Base-by-base conservation (phyloP, 2,888 invertebrate species). In the Pecten maximus region DNA sequence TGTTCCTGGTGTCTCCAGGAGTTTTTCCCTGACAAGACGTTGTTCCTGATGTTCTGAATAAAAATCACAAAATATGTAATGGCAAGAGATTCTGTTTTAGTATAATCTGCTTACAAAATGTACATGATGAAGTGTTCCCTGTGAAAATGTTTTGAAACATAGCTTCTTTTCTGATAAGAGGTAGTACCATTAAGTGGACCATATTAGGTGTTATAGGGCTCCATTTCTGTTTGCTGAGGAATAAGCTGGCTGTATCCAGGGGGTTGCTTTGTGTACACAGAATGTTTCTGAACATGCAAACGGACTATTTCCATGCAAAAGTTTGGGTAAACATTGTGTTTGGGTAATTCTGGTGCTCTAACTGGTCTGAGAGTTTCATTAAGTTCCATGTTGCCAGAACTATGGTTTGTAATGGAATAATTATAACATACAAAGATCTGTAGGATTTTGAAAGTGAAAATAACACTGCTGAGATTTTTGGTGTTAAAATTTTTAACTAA, bases 221-320 rank as follows among this genome's bases (percentile, higher is more conserved):
- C 74, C 74, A 74, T 74, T 28, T 74, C 74, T 74, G 19, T 2
- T 6, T 28, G 35, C 74, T 6, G 28, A 10, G 74, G 28, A 74
- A 35, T 74, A 35, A 16, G 35, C 35, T 74, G 8, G 35, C 35
- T 74, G 74, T 35, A 35, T 28, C 74, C 74, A 35, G 74, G 74
- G 74, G 35, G 28, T 35, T 74, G 74, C 8, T 23, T 60, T 60
- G 60, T 74, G 12, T 28, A 28, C 28, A 74, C 74, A 19, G 35
- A 74, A 35, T 74, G 28, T 74, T 74, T 28, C 74, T 28, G 28
- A 74, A 74, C 74, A 74, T 74, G 74, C 74, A 74, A 74, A 74
- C 74, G 3, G 35, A 74, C 74, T 74, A 74, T 74, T 74, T 74
- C 74, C 74, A 74, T 74, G 74, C 74, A 74, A 74, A 35, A 74